These are phyloP conservation scores for Proisotoma minuta DNA, from an alignment of 2,888 invertebrate species.

Conservation along the genomic window DNA sequence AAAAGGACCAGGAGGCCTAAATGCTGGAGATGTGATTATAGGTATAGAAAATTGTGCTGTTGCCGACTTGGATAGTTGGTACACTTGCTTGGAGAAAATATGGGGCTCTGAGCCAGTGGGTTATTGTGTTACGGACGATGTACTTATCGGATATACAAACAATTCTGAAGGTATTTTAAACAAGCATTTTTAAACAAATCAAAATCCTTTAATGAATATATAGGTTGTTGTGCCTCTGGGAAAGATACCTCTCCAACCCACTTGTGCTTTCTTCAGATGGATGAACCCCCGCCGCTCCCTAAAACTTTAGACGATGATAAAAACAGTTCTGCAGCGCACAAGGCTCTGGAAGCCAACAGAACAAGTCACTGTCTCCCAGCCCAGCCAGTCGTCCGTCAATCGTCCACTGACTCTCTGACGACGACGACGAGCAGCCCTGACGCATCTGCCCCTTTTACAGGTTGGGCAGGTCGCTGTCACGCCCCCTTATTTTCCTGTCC, in stretches of 20 bases:
- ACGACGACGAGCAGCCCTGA: not conserved
- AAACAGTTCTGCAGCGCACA: not conserved
- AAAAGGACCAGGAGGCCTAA: constrained; percentile 43
- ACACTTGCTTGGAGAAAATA: constrained; percentile 44
- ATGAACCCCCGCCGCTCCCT: constrained; percentile 5
- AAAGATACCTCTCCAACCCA: constrained; percentile 45
- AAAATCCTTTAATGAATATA: not conserved
- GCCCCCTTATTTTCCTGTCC: constrained; percentile 28
- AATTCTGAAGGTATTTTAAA: not conserved
- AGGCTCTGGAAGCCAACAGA: constrained; percentile 18
- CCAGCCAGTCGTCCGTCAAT: constrained; percentile 38
- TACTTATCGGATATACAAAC: constrained; percentile 13
- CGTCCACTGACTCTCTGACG: constrained; percentile 9
- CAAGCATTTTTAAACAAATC: not conserved
- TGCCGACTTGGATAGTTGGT: constrained; percentile 44
- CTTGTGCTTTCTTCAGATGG: constrained; percentile 42
- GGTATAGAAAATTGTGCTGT: constrained; percentile 46
- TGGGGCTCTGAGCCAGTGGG: constrained; percentile 45
- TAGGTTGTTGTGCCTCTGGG: constrained; percentile 44
- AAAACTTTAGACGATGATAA: not conserved
- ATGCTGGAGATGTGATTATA: constrained; percentile 44
- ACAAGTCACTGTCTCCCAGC: constrained; percentile 44
- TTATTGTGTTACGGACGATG: constrained; percentile 42
- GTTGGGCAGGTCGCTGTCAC: constrained; percentile 14
- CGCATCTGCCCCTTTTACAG: not conserved